A percentile compares a stretch with the other conserved stretches of the same genome.
phyloP scores from a whole-genome alignment of 2,797 vertebrate genomes.

The Muraenolepis orangiensis region DNA sequence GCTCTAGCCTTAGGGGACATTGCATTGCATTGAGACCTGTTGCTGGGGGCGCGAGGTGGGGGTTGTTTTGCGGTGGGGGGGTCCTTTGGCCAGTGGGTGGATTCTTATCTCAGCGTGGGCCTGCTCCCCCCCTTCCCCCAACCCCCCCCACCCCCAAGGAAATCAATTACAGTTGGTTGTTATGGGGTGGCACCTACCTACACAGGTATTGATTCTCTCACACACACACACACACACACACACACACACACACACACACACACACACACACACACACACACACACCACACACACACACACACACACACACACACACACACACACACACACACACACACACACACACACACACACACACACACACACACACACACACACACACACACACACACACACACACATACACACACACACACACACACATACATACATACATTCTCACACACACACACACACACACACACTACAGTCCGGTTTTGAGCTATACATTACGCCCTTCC shows the following conservation, averaged over 20 bases:
- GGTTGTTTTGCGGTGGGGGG: slow-evolving; percentile 55
- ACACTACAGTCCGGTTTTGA: not conserved
- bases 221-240: not conserved
- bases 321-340: not conserved
- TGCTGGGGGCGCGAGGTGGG: slow-evolving; percentile 58
- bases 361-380: too few species aligned
- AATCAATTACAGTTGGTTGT: slow-evolving; percentile 59
- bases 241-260: not conserved
- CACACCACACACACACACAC: slow-evolving; percentile 12
- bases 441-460: too few species aligned
- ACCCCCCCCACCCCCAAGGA: slow-evolving; percentile 54
- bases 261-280: not conserved
- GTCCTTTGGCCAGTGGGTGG: slow-evolving; percentile 57
- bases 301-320: not conserved
- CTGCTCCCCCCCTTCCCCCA: slow-evolving; percentile 39
- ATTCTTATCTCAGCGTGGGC: slow-evolving; percentile 56
- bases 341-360: not conserved
- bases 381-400: too few species aligned
- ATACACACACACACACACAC: too few species aligned
- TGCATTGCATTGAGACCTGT: slow-evolving; percentile 75
- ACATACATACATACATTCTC: too few species aligned
- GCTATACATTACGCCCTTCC: not conserved
- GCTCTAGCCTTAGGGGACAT: slow-evolving; percentile 81
- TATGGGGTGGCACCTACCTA: slow-evolving; percentile 25
- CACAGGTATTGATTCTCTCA: too few species aligned